Conservation (phyloP, 2,113 vertebrate genomes). For the Hirundichthys speculiger region DNA sequence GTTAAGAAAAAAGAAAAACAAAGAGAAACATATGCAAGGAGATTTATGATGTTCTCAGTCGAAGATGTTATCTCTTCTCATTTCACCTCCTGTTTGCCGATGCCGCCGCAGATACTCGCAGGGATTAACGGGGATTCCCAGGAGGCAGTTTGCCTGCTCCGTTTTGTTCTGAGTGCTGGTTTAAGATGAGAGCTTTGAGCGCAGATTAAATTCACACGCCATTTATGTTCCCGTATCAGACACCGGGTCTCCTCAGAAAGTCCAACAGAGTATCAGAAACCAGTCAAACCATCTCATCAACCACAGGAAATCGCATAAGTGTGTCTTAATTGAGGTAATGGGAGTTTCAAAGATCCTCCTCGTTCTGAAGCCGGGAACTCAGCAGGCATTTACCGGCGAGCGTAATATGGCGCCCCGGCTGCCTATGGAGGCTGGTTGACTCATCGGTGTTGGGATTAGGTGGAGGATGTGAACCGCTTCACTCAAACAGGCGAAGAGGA, state of each 20-base stretch:
- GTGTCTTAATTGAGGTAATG: constrained; percentile 71
- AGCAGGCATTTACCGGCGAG: constrained; percentile 44
- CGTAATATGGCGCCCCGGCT: constrained; percentile 19
- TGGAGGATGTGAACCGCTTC: constrained; percentile 53
- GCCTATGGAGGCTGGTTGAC: constrained; percentile 69
- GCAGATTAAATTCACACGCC: constrained; percentile 58
- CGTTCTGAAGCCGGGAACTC: constrained; percentile 47
- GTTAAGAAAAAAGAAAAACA: constrained; percentile 7
- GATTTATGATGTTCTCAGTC: constrained; percentile 22
- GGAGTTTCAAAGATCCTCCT: constrained; percentile 61
- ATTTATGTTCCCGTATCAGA: constrained; percentile 48
- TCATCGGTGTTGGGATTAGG: constrained; percentile 64
- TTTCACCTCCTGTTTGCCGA: constrained; percentile 35
- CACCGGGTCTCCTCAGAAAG: constrained; percentile 28
- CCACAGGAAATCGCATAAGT: constrained; percentile 68
- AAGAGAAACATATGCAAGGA: constrained; percentile 4
- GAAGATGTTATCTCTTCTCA: constrained; percentile 39
- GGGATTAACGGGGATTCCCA: constrained; percentile 54
- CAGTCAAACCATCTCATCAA: constrained; percentile 42
- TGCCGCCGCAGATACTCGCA: constrained; percentile 39
- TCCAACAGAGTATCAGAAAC: constrained; percentile 43
- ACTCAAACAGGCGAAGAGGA: constrained; percentile 16
- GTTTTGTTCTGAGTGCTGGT: constrained; percentile 51
- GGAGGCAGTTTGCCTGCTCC: constrained; percentile 47
- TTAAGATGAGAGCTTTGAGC: constrained; percentile 52